Conservation (phyloP, 2,888 invertebrate genomes). For the Trachelus stipa region DNA sequence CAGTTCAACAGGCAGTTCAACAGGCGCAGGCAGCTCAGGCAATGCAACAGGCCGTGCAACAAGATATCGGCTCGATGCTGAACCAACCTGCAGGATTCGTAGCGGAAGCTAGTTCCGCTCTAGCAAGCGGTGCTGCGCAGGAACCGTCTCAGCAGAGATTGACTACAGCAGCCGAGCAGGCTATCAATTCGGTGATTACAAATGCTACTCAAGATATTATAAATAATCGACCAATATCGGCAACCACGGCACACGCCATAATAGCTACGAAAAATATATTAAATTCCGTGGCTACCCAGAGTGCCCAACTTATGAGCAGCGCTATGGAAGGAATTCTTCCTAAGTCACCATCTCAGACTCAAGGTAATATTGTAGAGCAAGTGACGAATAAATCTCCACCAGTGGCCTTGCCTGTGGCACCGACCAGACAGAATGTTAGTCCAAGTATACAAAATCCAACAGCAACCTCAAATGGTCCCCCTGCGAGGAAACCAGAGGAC, state of each 20-base stretch:
- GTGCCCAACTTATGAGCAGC: slow-evolving; percentile 62
- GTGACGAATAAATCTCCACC: slow-evolving; percentile 57
- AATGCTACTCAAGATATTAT: slow-evolving; percentile 64
- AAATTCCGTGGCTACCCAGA: slow-evolving; percentile 62
- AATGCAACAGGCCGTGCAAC: slow-evolving; percentile 64
- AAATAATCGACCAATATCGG: slow-evolving; percentile 60
- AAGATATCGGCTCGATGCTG: slow-evolving; percentile 62
- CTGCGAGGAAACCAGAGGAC: slow-evolving; percentile 68
- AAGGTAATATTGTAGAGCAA: slow-evolving; percentile 57
- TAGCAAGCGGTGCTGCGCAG: slow-evolving; percentile 57
- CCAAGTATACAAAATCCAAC: slow-evolving; percentile 70
- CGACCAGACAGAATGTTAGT: slow-evolving; percentile 67
- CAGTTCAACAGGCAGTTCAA: slow-evolving; percentile 63
- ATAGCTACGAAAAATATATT: slow-evolving; percentile 64
- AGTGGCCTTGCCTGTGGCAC: slow-evolving; percentile 42
- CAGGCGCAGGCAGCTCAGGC: slow-evolving; percentile 64
- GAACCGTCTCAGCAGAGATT: slow-evolving; percentile 61
- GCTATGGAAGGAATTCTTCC: slow-evolving; percentile 63
- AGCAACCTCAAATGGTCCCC: slow-evolving; percentile 68
- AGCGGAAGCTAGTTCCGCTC: slow-evolving; percentile 61
- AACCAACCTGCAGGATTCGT: slow-evolving; percentile 62
- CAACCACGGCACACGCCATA: slow-evolving; percentile 65
- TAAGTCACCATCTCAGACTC: slow-evolving; percentile 52
- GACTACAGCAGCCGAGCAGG: slow-evolving; percentile 62
- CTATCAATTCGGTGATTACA: slow-evolving; percentile 61